phyloP scores from a whole-genome alignment of 35 echinoderm and acorn worm species.

The Heliocidaris erythrogramma region DNA sequence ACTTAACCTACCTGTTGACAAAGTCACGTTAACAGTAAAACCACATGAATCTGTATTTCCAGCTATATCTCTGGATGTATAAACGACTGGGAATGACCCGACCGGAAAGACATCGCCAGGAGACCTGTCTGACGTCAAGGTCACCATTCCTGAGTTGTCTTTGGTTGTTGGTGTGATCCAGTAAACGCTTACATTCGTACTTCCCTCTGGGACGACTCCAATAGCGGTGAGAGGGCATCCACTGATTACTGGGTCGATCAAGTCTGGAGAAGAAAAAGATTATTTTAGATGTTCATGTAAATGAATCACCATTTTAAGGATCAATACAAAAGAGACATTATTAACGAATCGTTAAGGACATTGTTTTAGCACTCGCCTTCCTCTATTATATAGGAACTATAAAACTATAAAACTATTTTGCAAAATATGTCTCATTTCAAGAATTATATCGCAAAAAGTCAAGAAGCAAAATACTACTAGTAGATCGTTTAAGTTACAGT shows the following conservation, averaged over 20 bases:
- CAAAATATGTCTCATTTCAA: no score
- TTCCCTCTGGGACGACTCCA: constrained; percentile 10
- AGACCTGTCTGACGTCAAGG: neutral
- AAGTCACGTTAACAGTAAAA: constrained; percentile 51
- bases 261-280: neutral
- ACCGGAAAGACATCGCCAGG: constrained; percentile 64
- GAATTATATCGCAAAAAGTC: no score
- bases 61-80: constrained; percentile 53
- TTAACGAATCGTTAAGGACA: no score
- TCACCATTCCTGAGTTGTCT: constrained; percentile 52
- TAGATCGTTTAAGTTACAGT: no score
- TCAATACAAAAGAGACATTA: no score
- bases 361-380: no score
- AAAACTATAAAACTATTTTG: no score
- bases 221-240: constrained; percentile 32
- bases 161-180: constrained; percentile 51
- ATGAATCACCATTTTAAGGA: no score
- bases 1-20: neutral
- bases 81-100: constrained; percentile 55
- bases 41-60: constrained; percentile 55
- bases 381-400: no score
- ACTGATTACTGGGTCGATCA: constrained; percentile 22
- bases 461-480: no score
- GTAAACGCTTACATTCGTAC: neutral
- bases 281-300: neutral